Evolutionary conservation across 2,888 invertebrate genomes (phyloP), one percentile per base, ranked within the genome.

Genomic region (Orchesellides sinensis): DNA sequence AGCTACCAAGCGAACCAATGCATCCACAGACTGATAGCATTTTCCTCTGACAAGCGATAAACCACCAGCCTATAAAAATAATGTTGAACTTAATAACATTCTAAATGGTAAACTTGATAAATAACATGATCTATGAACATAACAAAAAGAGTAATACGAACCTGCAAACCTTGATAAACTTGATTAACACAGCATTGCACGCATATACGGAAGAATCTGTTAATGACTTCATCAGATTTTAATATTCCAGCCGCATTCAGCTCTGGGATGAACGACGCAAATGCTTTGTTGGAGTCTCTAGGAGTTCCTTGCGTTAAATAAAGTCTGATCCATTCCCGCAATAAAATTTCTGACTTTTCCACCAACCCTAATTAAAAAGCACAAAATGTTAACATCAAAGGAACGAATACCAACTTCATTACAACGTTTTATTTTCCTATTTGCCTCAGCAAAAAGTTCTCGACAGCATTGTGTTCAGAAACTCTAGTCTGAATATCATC

Each of bases 181-280:
- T 88, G 88, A 47, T 85, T 88, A 0, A 88, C 83, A 69, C 88
- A 88, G 35, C 85, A 86, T 52, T 88, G 88, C 23, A 83, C 97
- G 75, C 98, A 97, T 83, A 98, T 93, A 54, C 99, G 94, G 92
- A 99, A 98, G 92, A 99, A 99, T 79, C 98, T 92, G 0, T 98
- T 97, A 84, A 99, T 98, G 89, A 98, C 92, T 89, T 99, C 99
- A 89, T 99, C 99, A 0, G 98, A 98, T 90, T 98, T 98, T 70
- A 98, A 92, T 83, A 99, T 97, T 3, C 99, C 97, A 88, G 96
- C 96, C 89, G 96, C 93, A 90, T 98, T 98, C 98, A 99, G 97
- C 90, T 92, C 96, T 89, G 96, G 96, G 2, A 99, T 97, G 90
- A 98, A 98, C 87, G 96, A 91, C 85, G 96, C 94, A 90, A 99